These are phyloP conservation scores for Clytia hemisphaerica DNA, from an alignment of 30 jellyfish, hydroid and myxozoan genomes.

Conservation along the genomic window DNA sequence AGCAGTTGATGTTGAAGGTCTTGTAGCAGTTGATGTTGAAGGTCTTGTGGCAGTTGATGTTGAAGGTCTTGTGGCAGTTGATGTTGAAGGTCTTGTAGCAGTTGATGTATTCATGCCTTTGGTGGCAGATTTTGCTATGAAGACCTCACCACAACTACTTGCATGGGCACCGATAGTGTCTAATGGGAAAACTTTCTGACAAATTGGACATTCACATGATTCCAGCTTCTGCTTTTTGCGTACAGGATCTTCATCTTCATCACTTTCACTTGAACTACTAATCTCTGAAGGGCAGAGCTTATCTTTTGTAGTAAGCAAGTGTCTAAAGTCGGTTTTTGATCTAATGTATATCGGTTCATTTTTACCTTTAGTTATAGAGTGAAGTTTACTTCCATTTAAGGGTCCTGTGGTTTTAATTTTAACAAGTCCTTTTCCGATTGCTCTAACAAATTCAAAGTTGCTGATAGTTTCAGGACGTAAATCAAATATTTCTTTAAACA, in stretches of 20 bases:
- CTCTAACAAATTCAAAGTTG: constrained; percentile 35
- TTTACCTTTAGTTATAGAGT: constrained; percentile 17
- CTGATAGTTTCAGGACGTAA: no score
- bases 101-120: no score
- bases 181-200: constrained; percentile 17
- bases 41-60: no score
- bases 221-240: background rate
- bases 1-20: no score
- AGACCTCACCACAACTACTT: constrained; percentile 20
- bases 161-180: constrained; percentile 12
- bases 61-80: no score
- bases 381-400: constrained; percentile 8
- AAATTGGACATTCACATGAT: constrained; percentile 19
- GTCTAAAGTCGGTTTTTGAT: constrained; percentile 8
- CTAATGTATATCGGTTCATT: constrained; percentile 22
- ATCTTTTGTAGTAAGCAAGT: constrained; percentile 7
- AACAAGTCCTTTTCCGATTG: constrained; percentile 14
- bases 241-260: constrained; percentile 16
- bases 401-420: constrained; percentile 11
- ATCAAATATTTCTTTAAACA: no score
- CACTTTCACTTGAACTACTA: background rate
- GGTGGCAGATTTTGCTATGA: no score
- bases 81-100: no score
- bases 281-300: background rate
- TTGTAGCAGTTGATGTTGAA: no score